phyloP scores from a whole-genome alignment of 2,113 vertebrate species.

The Carassius carassius region DNA sequence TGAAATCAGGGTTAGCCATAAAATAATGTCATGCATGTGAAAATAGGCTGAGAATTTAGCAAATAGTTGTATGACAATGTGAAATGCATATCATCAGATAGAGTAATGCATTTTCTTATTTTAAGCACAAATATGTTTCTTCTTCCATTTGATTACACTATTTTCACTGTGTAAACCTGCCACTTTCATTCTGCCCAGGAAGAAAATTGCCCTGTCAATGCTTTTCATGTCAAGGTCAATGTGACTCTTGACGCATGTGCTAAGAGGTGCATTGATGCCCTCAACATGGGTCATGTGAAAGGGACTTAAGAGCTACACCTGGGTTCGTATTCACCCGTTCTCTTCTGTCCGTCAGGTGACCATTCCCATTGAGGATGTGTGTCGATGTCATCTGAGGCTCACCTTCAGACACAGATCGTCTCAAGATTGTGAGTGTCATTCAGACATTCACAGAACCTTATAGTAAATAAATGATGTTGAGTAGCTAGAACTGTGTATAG shows the following conservation, averaged over 20 bases:
- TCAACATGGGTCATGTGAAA: not conserved
- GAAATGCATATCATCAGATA: not conserved
- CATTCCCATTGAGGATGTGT: constrained; percentile 93
- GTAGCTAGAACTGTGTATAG: not conserved
- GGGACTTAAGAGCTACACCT: not conserved
- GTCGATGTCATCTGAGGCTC: constrained; percentile 87
- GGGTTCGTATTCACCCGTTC: not conserved
- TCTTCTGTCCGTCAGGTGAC: constrained; percentile 77
- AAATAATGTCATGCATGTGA: no score
- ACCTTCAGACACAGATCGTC: constrained; percentile 94
- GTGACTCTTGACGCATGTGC: not conserved
- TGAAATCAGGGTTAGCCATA: no score
- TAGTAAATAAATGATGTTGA: not conserved
- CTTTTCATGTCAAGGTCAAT: not conserved
- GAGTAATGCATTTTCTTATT: not conserved
- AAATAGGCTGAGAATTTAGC: no score
- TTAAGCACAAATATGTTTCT: not conserved
- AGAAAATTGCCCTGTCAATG: not conserved
- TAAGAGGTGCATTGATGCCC: not conserved
- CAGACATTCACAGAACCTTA: not conserved
- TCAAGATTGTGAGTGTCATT: constrained; percentile 87
- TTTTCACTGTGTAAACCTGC: not conserved
- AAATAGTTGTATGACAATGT: no score
- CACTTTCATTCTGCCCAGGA: not conserved
- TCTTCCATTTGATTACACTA: not conserved